phyloP scores from a whole-genome alignment of 2,797 vertebrate species.

The Notolepis coatsorum region DNA sequence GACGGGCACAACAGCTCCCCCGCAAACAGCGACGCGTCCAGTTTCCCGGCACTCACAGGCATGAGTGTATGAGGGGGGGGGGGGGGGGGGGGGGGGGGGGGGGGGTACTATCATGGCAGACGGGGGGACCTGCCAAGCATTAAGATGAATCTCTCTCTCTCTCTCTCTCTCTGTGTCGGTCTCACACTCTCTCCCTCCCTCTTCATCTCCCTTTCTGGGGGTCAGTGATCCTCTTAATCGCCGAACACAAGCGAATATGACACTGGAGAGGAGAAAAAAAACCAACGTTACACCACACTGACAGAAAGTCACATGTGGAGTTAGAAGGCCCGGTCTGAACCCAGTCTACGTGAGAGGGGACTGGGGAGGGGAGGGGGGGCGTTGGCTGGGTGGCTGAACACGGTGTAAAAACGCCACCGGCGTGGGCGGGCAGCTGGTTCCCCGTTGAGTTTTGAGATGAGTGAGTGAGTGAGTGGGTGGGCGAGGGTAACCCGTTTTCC shows the following conservation, averaged over 20 bases:
- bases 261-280: not conserved
- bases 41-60: not conserved
- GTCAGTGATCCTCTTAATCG: not conserved
- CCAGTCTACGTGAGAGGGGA: not conserved
- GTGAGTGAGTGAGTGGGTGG: too few species aligned
- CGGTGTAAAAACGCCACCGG: constrained; percentile 13
- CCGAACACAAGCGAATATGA: not conserved
- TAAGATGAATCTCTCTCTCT: not conserved
- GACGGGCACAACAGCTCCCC: constrained; percentile 18
- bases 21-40: constrained; percentile 11
- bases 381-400: constrained; percentile 4
- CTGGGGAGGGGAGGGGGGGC: constrained; percentile 20
- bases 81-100: not conserved
- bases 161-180: not conserved
- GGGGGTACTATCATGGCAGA: not conserved
- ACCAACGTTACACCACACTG: not conserved
- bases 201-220: not conserved
- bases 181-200: not conserved
- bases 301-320: constrained; percentile 3
- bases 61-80: not conserved
- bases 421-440: constrained; percentile 23
- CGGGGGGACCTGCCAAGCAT: not conserved
- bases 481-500: not conserved
- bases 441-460: too few species aligned
- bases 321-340: constrained; percentile 4